A percentile compares a stretch with the other conserved stretches of the same genome.
Conservation (phyloP, 37 sponge, comb jelly and placozoan species). For the Aphrocallistes beatrix region DNA sequence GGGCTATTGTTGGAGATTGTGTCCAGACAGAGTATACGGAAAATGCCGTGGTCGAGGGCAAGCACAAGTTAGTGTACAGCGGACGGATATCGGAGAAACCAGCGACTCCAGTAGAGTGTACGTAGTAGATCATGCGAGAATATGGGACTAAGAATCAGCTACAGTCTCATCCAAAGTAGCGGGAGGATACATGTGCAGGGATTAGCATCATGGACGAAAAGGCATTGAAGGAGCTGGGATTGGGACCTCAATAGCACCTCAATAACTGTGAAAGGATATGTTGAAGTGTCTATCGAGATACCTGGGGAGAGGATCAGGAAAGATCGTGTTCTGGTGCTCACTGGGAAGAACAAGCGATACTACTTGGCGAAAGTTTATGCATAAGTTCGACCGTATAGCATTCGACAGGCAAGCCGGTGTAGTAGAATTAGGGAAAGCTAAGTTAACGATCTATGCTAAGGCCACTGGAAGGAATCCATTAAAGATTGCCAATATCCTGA, state of each 20-base stretch:
- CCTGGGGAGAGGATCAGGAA: not conserved
- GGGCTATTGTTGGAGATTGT: not conserved
- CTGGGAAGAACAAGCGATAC: not conserved
- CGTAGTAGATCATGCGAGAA: not conserved
- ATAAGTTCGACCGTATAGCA: not conserved
- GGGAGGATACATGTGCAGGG: not conserved
- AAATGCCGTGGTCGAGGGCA: not conserved
- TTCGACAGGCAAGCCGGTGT: not conserved
- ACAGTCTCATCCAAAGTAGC: not conserved
- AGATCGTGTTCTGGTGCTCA: not conserved
- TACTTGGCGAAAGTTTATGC: not conserved
- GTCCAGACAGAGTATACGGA: not conserved
- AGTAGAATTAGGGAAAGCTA: not conserved
- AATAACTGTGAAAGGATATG: not conserved
- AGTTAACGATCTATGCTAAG: not conserved
- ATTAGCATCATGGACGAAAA: not conserved
- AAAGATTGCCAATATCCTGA: not conserved
- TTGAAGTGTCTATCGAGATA: not conserved
- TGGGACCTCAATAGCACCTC: not conserved
- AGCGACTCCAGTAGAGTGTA: not conserved
- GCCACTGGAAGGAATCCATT: not conserved
- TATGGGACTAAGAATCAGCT: not conserved
- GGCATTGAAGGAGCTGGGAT: not conserved
- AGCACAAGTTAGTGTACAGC: not conserved
- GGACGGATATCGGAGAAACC: not conserved